These are phyloP conservation scores for Epizoanthus stellaris DNA, from an alignment of 92 coral and sea anemone genomes.

Conservation along the genomic window DNA sequence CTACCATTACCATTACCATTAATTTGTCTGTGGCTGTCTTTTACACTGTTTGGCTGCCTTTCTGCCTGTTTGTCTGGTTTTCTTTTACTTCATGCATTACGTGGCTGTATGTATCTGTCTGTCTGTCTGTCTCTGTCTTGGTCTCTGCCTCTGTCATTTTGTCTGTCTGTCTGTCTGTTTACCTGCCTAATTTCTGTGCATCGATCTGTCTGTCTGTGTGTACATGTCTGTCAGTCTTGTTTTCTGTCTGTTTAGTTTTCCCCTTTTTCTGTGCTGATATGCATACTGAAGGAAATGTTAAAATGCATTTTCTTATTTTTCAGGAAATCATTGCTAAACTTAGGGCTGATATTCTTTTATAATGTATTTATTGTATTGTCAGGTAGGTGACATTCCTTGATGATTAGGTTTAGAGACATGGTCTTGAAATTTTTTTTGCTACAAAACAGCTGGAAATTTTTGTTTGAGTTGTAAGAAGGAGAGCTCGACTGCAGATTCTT, in stretches of 20 bases:
- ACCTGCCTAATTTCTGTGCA: no score
- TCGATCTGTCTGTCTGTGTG: no score
- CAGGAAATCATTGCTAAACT: slow-evolving; percentile 82
- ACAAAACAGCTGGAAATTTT: no score
- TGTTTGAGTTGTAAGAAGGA: no score
- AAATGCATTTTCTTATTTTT: background rate
- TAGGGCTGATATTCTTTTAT: slow-evolving; percentile 80
- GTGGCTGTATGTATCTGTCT: background rate
- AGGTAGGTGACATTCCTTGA: slow-evolving; percentile 44
- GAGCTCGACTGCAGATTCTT: no score
- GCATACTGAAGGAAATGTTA: no score
- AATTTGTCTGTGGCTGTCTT: no score
- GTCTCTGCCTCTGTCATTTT: background rate
- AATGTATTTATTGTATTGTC: slow-evolving; percentile 87
- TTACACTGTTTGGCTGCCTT: no score
- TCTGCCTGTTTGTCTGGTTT: background rate
- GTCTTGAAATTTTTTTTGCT: no score
- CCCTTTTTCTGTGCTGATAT: background rate
- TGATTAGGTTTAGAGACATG: background rate
- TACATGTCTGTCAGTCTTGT: no score
- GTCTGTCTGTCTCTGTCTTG: background rate
- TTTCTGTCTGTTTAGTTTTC: background rate
- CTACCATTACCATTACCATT: no score
- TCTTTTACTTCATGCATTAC: no score
- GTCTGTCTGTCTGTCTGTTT: background rate